Base-by-base conservation (phyloP, 2,113 vertebrate genomes). In the Phainopepla nitens region DNA sequence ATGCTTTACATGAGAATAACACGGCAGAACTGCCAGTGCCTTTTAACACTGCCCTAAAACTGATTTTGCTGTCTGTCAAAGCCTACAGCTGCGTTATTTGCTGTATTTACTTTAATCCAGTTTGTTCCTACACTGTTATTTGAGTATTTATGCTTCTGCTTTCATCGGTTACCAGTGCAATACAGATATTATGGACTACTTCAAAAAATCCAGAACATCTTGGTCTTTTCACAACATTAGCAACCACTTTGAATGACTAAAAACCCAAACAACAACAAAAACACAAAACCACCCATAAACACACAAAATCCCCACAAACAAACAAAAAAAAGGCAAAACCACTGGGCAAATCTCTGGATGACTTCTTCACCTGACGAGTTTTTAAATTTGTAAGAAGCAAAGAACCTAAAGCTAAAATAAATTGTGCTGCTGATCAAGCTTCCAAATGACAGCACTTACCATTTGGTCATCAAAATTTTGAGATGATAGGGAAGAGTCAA, bases 381-480 rank as follows among this genome's bases (percentile, higher is more conserved):
- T 93, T 82, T 51, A 13, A 44, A 80, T 51, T 64, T 56, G 15
- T 44, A 61, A 60, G n/a, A 42, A 53, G 24, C 16, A 54, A 76
- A 82, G 28, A 68, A 65, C 4, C 9, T 42, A 28, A 50, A 35
- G 6, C 18, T 36, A 77, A 82, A 87, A 39, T 14, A 73, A 71
- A 57, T 1, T 57, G 3, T 54, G 21, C 22, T 47, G 44, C 44
- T 36, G 31, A 23, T 58, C 29, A 54, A 35, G 21, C 65, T 50
- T 58, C 15, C 68, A 66, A 87, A 19, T 47, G 5, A 27, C 62
- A 60, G 15, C 31, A 97, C 98, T 98, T 94, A 98, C 98, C 57
- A 87, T 75, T 42, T 96, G 94, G 12, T 98, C 98, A 60, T 98
- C 97, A 79, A 96, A 98, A 35, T 87, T 88, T 8, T 98, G 98